Conservation (phyloP, 2,113 vertebrate species). For the Salvelinus namaycush region DNA sequence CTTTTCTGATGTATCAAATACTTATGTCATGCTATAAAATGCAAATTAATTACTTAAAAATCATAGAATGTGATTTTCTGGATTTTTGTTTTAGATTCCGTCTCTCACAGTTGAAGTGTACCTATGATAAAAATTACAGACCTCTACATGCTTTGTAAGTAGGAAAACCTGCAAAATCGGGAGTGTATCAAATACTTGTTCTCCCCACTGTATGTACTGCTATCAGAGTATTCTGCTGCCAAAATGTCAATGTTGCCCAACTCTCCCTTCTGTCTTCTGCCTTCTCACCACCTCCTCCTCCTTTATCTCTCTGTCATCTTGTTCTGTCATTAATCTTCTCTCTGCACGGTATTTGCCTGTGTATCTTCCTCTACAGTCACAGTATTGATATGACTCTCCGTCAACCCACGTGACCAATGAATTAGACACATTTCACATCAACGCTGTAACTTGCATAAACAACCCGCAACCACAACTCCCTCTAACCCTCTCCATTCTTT, state of each 20-base stretch:
- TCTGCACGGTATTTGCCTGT: background rate
- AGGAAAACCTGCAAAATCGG: too few relatives aligned
- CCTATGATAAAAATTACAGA: too few relatives aligned
- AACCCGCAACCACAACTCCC: constrained; percentile 12
- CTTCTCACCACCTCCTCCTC: constrained; percentile 22
- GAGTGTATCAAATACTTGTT: too few relatives aligned
- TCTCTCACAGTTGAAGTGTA: too few relatives aligned
- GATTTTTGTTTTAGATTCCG: too few relatives aligned
- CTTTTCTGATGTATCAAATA: too few relatives aligned
- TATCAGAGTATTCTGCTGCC: constrained; percentile 31
- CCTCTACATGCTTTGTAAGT: too few relatives aligned
- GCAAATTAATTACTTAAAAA: too few relatives aligned
- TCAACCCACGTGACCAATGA: constrained; percentile 19
- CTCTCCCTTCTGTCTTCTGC: constrained; percentile 11
- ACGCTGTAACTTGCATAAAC: constrained; percentile 64
- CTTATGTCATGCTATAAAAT: too few relatives aligned
- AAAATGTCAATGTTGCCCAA: constrained; percentile 9
- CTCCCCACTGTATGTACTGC: constrained; percentile 11
- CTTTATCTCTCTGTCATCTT: constrained; percentile 2
- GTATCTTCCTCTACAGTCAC: constrained; percentile 9
- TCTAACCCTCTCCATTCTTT: constrained; percentile 20
- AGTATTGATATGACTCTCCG: background rate
- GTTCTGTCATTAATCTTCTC: constrained; percentile 1
- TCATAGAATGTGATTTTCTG: too few relatives aligned
- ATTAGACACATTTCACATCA: constrained; percentile 38